Base-by-base conservation (phyloP, 1,140 invertebrate genomes). In the Eumaeus atala region DNA sequence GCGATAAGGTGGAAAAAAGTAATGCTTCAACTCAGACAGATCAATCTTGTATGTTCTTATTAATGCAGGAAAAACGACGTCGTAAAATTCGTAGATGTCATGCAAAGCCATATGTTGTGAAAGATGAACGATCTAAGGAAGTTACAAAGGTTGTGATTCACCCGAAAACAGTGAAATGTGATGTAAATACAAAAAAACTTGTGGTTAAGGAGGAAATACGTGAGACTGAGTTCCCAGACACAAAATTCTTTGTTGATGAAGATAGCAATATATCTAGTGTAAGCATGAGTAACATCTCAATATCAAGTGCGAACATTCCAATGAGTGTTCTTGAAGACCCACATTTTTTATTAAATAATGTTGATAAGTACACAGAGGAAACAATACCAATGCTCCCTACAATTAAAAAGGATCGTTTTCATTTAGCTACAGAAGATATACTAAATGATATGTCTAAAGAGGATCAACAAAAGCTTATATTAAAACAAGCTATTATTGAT, bases 401-500 rank as follows among this genome's bases (percentile, higher is more conserved):
- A 7, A 64, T 74, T 58, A 56, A 66, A 6, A 64, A 67, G 35
- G 74, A 75, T 57, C 48, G 58, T 0, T 75, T 78, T 40, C 77
- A 78, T 54, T 59, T 74, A 51, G 67, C 67, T 0, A 72, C 64
- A 6, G 59, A 66, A 1, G 66, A 75, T 8, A 62, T 66, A 10
- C 54, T 81, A 18, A 56, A 57, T 12, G 33, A 49, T 12, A 40
- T 79, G 1, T 48, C 59, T 0, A 34, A 28, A 0, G 53, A 63
- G 4, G 58, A 76, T 11, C 48, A 56, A 9, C 52, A 51, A 3
- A 77, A 70, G 21, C 37, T 80, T 5, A 16, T 74, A 10, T 59
- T 65, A n/a, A 65, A 74, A 14, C 75, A 82, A 65, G 64, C 64
- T 0, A 61, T 64, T 35, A 62, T 72, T 3, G 78, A 84, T 57